Percentiles rank a stretch among this genome's conserved stretches.
These are phyloP conservation scores for Tipula unca DNA, from an alignment of 2,888 invertebrate species.

Conservation along the genomic window DNA sequence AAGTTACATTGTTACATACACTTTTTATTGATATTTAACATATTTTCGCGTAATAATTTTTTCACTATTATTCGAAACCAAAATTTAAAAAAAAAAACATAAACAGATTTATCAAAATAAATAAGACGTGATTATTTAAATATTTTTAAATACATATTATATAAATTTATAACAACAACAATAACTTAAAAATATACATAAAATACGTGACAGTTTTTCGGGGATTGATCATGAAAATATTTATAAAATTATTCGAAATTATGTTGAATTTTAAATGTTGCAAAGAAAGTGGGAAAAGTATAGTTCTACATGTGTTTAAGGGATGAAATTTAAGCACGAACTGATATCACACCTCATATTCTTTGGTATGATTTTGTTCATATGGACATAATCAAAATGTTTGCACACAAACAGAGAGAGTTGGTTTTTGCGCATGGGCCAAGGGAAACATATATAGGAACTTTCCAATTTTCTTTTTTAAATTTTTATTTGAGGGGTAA, in stretches of 20 bases:
- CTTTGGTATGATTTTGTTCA: neutral
- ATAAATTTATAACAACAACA: neutral
- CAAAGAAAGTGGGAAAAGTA: neutral
- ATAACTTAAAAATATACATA: neutral
- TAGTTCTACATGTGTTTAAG: neutral
- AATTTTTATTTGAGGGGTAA: neutral
- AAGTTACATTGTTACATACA: no score
- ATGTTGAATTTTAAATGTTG: neutral
- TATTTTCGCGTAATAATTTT: neutral
- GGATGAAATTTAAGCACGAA: constrained; percentile 14
- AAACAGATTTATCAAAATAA: neutral
- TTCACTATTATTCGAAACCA: neutral
- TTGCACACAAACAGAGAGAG: neutral
- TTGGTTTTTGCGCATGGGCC: neutral
- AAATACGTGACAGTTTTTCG: neutral
- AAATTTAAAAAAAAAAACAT: neutral
- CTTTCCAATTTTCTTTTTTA: neutral
- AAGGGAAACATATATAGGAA: neutral
- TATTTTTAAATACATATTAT: no score
- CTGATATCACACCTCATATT: neutral
- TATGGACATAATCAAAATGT: neutral
- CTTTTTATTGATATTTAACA: neutral
- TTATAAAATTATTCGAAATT: neutral
- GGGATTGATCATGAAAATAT: neutral
- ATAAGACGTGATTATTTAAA: neutral